Evolutionary conservation across 1,140 invertebrate genomes (phyloP), one percentile per base, ranked within the genome.

Genomic region (Drosophila parabipectinata): DNA sequence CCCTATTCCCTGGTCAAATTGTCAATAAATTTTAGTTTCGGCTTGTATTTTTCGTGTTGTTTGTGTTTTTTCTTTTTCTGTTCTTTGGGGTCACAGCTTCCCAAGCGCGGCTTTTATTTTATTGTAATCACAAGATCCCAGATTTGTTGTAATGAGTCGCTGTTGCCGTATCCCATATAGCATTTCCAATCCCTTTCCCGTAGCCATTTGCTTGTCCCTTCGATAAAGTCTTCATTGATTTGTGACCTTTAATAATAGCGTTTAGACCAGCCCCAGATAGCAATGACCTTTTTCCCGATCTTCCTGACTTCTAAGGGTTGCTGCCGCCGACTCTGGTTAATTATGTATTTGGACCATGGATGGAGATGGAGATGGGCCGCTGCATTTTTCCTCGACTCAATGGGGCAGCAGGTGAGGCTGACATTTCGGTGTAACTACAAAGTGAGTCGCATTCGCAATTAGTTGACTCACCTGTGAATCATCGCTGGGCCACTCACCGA

Each of bases 151-250:
- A 85, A 85, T 85, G 73, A 72, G 72, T 72, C 58, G 62, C 39
- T 57, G 57, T 28, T 28, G 26, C 26, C 6, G 26, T 28, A 14
- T 57, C 55, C 48, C 48, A 60, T 4, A n/a, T 10, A n/a, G 44
- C 62, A 60, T 24, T 68, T n/a, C 28, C 61, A 24, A 6, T 55
- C 55, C 57, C 63, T 24, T 57, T 71, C 14, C 26, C 28, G 50
- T 10, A 9, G 18, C 68, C 37, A 47, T 73, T 63, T 30, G 30
- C 37, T 39, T 37, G 69, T 56, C 67, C 71, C 78, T 72, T 79
- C 83, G 83, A 88, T 88, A 88, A 88, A 88, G 83, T 79, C 83
- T 88, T 88, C 76, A 88, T 88, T 88, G 83, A 88, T 88, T 88
- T 88, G 83, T 88, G 83, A 83, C 83, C 83, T 79, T 78, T 88